Conservation (phyloP, 2,888 invertebrate species). For the Leptogaster cylindrica region DNA sequence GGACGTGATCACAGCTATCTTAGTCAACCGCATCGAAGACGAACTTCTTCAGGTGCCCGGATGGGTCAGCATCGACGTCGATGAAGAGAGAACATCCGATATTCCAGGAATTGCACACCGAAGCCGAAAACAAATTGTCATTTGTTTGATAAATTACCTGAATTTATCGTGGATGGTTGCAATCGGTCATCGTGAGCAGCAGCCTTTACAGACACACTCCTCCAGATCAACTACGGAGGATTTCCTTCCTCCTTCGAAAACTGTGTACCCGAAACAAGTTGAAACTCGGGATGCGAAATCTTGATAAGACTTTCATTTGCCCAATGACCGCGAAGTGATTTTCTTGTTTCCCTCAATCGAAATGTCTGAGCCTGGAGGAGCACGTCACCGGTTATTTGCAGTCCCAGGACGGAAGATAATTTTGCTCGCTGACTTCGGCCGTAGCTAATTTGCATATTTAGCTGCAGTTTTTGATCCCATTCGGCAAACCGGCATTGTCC, state of each 20-base stretch:
- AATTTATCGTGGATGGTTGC: constrained; percentile 3
- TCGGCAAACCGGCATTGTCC: too few relatives aligned
- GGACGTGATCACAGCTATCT: background rate
- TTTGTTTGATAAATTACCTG: background rate
- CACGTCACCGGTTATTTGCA: too few relatives aligned
- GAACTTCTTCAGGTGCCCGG: constrained; percentile 1
- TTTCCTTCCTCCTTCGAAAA: background rate
- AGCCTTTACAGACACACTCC: background rate
- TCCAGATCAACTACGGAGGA: too few relatives aligned
- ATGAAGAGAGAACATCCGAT: constrained; percentile 1
- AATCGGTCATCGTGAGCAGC: background rate
- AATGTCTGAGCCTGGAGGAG: too few relatives aligned
- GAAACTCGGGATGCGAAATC: background rate
- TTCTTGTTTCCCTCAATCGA: too few relatives aligned
- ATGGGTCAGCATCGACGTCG: constrained; percentile 11
- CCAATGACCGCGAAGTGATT: too few relatives aligned
- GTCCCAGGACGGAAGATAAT: too few relatives aligned
- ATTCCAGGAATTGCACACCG: background rate
- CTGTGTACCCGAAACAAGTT: background rate
- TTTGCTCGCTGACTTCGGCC: too few relatives aligned
- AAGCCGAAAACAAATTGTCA: constrained; percentile 11
- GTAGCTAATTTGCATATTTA: too few relatives aligned
- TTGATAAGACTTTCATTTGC: too few relatives aligned
- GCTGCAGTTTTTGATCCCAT: too few relatives aligned
- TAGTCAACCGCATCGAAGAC: background rate